A percentile compares a stretch with the other conserved stretches of the same genome.
phyloP scores from a whole-genome alignment of 2,797 vertebrate genomes.

The Sebastes vulpes region DNA sequence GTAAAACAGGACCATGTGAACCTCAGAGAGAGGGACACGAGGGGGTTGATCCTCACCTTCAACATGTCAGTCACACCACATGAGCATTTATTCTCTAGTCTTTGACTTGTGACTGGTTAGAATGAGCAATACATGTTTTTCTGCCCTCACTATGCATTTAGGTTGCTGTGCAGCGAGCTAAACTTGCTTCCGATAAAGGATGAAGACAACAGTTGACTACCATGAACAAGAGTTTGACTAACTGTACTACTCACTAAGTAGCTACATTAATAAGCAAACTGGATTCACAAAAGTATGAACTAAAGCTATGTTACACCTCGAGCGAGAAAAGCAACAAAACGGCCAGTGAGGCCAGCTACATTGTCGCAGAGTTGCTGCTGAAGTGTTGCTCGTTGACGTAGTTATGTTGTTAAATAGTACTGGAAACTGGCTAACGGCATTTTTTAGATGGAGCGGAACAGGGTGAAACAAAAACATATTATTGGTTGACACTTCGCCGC shows the following conservation, averaged over 20 bases:
- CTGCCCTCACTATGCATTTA: neutral
- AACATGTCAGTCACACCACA: neutral
- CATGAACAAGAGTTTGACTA: neutral
- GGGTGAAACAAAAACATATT: no score
- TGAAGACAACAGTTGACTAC: neutral
- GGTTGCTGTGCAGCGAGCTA: neutral
- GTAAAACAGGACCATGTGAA: constrained; percentile 69
- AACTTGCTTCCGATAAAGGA: neutral
- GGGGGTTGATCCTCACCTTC: neutral
- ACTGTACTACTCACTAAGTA: neutral
- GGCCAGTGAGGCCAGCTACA: no score
- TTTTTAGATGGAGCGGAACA: no score
- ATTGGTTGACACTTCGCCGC: no score
- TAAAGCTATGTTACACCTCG: no score
- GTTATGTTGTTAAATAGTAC: no score
- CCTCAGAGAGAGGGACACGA: neutral
- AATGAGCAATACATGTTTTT: neutral
- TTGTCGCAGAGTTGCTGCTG: no score
- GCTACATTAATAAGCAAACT: neutral
- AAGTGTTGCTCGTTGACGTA: no score
- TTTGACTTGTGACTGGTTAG: constrained; percentile 11
- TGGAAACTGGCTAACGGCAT: no score
- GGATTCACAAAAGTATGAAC: no score
- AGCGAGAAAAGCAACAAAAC: no score
- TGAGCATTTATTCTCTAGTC: neutral